Percentiles rank a stretch among this genome's conserved stretches.
These are phyloP conservation scores for Dendronephthya gigantea DNA, from an alignment of 64 coral and sea anemone genomes.

Conservation along the genomic window DNA sequence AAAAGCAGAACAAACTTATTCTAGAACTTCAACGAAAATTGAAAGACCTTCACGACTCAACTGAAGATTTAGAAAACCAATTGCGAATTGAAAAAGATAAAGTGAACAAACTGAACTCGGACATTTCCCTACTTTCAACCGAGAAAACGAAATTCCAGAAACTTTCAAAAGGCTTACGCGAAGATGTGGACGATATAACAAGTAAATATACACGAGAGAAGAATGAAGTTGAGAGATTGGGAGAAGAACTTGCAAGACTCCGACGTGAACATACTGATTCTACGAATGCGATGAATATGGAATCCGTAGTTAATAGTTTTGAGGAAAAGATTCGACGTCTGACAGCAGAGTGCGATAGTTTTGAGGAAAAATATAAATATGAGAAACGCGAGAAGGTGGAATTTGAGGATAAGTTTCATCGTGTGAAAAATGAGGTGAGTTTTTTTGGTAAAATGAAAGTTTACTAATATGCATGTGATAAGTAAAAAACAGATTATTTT, in stretches of 20 bases:
- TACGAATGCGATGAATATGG: background rate
- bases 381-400: background rate
- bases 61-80: background rate
- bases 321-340: background rate
- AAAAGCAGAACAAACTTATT: background rate
- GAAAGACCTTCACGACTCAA: background rate
- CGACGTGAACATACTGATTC: background rate
- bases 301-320: background rate
- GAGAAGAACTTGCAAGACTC: background rate
- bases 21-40: background rate
- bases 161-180: background rate
- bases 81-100: background rate
- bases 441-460: no score
- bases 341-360: background rate
- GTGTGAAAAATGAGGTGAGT: background rate
- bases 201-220: background rate
- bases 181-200: background rate
- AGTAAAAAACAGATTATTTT: no score
- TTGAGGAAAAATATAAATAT: background rate
- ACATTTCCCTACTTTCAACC: background rate
- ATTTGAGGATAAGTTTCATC: background rate
- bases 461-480: no score
- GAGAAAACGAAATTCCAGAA: background rate
- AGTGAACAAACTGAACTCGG: background rate
- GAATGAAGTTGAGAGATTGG: background rate